A percentile compares a stretch with the other conserved stretches of the same genome.
These are phyloP conservation scores for Zapus hudsonius DNA, from an alignment of 2,113 vertebrate species.

Conservation along the genomic window DNA sequence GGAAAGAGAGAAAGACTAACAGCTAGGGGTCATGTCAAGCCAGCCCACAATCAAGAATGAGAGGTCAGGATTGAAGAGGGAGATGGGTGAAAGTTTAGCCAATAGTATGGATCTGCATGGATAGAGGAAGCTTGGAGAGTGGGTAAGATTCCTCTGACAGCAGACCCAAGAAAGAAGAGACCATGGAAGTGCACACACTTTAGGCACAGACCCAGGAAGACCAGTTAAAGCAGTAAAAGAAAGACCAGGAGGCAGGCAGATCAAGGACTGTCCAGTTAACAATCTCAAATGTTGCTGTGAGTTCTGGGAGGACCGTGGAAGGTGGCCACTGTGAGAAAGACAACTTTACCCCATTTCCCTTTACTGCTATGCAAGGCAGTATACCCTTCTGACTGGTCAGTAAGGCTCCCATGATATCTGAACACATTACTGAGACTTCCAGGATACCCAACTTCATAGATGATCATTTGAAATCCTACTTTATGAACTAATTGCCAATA, in stretches of 20 bases:
- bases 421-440: neutral
- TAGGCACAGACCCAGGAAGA: no score
- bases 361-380: neutral
- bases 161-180: neutral
- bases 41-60: neutral
- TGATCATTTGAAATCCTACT: neutral
- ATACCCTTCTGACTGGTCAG: neutral
- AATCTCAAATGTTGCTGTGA: neutral
- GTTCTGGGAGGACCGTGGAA: neutral
- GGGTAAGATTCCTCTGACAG: neutral
- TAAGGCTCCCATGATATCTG: neutral
- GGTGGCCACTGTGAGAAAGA: neutral
- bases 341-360: no score
- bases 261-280: neutral
- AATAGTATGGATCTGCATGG: neutral
- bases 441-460: neutral
- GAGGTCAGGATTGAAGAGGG: neutral
- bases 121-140: neutral
- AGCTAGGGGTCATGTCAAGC: neutral
- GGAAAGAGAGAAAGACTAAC: neutral
- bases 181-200: neutral
- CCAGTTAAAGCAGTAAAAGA: no score
- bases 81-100: neutral
- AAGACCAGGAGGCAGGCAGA: neutral
- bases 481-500: no score